Base-by-base conservation (phyloP, 2,888 invertebrate genomes). In the Drosophila atripex region DNA sequence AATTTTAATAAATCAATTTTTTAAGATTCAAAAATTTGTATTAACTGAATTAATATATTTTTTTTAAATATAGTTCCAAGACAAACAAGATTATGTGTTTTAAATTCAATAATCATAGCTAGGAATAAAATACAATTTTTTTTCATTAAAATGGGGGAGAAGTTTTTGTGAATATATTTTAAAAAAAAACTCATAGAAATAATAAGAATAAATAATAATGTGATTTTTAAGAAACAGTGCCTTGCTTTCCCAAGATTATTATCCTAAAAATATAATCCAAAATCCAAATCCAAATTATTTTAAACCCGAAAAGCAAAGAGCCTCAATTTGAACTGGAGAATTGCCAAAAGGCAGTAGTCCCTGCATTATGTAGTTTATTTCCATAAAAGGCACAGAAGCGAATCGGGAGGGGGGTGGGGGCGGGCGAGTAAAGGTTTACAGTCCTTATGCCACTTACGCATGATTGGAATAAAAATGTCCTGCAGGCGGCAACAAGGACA, bases 401-500 rank as follows among this genome's bases (percentile, higher is more conserved):
- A 35, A n/a, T n/a, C 4, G 14, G 14, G 4, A 32, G 6, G 16
- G 16, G 18, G 50, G 57, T 69, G 60, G 14, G n/a, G 4, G 35
- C 4, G 16, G 16, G 18, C 52, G 57, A 71, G 60, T 54, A 56
- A 30, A 55, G 60, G 51, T 52, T 74, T 71, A 64, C 57, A 38
- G 57, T 55, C 47, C 50, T 12, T 59, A 60, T 55, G 55, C 51
- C 68, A 71, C 72, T 72, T 72, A 76, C 59, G 76, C 84, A 73
- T 80, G 86, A 76, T 83, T 75, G 78, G 76, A 75, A 84, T 80
- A 76, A 69, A 73, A 79, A 73, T 68, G 49, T 61, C 65, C 55
- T 52, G 12, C 53, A 55, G 46, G 70, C 57, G 59, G 64, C 71
- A 54, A 52, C 65, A 66, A 65, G 68, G 47, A 66, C 64, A 74